Evolutionary conservation across 2,797 vertebrate species (phyloP), one percentile per base, ranked within the genome.

Genomic region (Coregonus suidteri): DNA sequence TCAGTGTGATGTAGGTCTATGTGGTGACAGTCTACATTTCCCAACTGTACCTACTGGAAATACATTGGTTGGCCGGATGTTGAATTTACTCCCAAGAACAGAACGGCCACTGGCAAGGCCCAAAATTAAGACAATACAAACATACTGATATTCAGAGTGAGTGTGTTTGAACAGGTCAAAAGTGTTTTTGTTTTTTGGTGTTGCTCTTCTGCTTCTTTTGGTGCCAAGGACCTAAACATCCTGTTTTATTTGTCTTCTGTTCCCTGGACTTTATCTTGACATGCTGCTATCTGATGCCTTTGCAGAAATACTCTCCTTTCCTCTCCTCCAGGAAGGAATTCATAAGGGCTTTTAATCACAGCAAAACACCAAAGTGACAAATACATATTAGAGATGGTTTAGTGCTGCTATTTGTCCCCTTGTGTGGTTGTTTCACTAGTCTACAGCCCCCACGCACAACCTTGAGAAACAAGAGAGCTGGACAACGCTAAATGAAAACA

Each of bases 271-370:
- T 91, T 86, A 93, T 94, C 93, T 93, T 86, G 87, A 91, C 90
- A 85, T 85, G 79, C 87, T 87, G 88, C 91, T 92, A 93, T 94
- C 91, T 93, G 92, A 94, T 94, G 93, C 90, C 92, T 94, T 93
- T 92, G 93, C 88, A 92, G 88, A 94, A 93, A 93, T 91, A 92
- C 89, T 90, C 91, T 91, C 85, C 37, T 47, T 47, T 47, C 41
- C 88, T 86, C 88, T 91, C 84, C 87, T 88, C 87, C 89, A 90
- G 88, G 87, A 89, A 92, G 89, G 86, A 91, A 91, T 92, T 90
- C 88, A 83, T 79, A 51, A 73, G 88, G 83, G 83, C 88, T 84
- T 92, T 94, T 94, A 93, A 94, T 94, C 93, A 94, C 89, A 83
- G 86, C 81, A 76, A 86, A 87, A 84, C 86, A 89, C 85, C 91